Base-by-base conservation (phyloP, 2,113 vertebrate genomes). In the Plectropomus leopardus region DNA sequence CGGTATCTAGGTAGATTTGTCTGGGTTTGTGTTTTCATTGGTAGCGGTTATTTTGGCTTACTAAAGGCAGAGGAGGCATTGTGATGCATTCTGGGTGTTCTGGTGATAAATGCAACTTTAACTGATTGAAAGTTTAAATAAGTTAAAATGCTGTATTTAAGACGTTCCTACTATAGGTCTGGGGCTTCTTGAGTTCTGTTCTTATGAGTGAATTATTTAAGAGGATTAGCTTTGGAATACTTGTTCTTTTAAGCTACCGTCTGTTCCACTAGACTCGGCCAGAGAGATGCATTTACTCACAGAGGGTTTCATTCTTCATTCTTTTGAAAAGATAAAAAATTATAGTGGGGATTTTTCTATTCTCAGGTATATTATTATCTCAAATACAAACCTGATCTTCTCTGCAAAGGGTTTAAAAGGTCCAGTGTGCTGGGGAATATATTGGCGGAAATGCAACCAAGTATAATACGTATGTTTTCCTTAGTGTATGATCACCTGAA, bases 1-100 rank as follows among this genome's bases (percentile, higher is more conserved):
- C 47, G 5, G 84, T 80, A 40, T 86, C 82, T 51, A 5, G 84
- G 80, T 63, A 84, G 76, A 82, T 47, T 81, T 73, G 6, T 45
- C 17, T 59, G 3, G 0, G 5, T 40, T 53, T 44, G 2, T 47
- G 42, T 23, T 51, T 30, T 32, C n/a, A 59, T 69, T 50, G 44
- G 54, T 5, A 10, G 19, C 17, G 28, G 6, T 58, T 40, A 40
- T 10, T 40, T 7, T 6, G 34, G 23, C 21, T 24, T 11, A 30
- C 15, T 48, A 28, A 47, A 8, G 26, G 13, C 48, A 61, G 24
- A 17, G 7, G 34, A n/a, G 47, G 61, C 15, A 10, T 30, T 51
- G 16, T 32, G 11, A n/a, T 57, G 21, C 23, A 10, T 6, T 11
- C 63, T 13, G 40, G 4, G 8, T 47, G 24, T 26, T 47, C 14